A percentile compares a stretch with the other conserved stretches of the same genome.
Conservation (phyloP, 2,888 invertebrate species). For the Dioctria rufipes region DNA sequence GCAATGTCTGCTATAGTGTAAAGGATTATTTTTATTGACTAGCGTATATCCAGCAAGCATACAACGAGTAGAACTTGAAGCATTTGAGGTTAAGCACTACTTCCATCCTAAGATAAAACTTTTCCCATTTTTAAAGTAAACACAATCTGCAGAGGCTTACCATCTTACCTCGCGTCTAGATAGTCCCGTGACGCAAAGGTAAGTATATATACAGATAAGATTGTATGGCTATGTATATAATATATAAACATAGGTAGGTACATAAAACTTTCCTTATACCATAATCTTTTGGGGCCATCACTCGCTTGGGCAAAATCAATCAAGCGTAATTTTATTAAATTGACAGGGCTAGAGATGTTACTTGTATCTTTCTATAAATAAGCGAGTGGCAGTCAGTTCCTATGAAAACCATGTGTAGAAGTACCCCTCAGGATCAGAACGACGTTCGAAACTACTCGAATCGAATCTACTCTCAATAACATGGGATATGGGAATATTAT, state of each 20-base stretch:
- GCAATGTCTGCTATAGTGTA: conserved; percentile 4
- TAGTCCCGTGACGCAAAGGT: not conserved
- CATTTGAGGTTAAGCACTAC: conserved; percentile 17
- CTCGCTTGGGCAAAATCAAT: conserved; percentile 20
- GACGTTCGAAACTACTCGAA: too few species aligned
- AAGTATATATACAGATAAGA: not conserved
- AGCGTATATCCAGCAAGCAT: not conserved
- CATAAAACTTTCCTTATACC: not conserved
- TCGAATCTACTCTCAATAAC: too few species aligned
- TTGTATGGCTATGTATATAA: not conserved
- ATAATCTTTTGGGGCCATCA: conserved; percentile 10
- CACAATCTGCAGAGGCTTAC: conserved; percentile 12
- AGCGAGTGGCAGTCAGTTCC: conserved; percentile 9
- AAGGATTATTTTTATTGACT: conserved; percentile 36
- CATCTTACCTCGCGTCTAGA: not conserved
- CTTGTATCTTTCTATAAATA: conserved; percentile 1
- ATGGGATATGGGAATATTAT: too few species aligned
- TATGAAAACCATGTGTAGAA: not conserved
- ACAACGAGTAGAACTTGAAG: not conserved
- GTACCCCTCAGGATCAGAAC: not conserved
- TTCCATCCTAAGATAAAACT: conserved; percentile 19
- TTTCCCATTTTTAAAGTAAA: conserved; percentile 31
- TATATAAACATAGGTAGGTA: not conserved
- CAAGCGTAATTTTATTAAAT: conserved; percentile 28
- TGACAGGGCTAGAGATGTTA: not conserved